Base-by-base conservation (phyloP, 2,113 vertebrate genomes). In the Carassius carassius region DNA sequence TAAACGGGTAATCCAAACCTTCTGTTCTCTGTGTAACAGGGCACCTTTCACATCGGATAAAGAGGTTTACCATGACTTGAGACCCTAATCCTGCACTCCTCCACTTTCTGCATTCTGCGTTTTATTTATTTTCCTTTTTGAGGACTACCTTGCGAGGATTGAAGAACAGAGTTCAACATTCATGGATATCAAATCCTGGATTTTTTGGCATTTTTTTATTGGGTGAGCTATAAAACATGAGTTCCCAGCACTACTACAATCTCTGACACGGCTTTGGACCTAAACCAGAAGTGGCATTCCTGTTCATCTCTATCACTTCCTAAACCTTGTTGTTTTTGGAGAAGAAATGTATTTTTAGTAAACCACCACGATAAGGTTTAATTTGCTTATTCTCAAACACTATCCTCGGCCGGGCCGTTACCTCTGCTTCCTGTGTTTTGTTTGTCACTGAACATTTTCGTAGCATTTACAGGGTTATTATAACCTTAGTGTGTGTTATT, bases 141-240 rank as follows among this genome's bases (percentile, higher is more conserved):
- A 79, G 37, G 32, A 63, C 44, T 12, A 17, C 86, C 44, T 60
- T 70, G 19, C 41, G 85, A 65, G 54, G 72, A 85, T 77, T 32
- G 54, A 44, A 25, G 23, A 75, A 44, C 32, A 80, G 76, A n/a
- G 70, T 85, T 77, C 86, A 67, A 84, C 81, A 13, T 85, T 76
- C 19, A 85, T 86, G 85, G 86, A 89, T 82, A 79, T 86, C 70
- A 82, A 74, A 87, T 80, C 49, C 74, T 85, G 81, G 85, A 81
- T 89, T 75, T 84, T 62, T 51, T 83, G 49, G 23, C 44, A 86
- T 54, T 83, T 86, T 86, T 83, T 87, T 58, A 84, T 87, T 84
- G 78, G 82, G 67, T 89, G 83, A 89, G 86, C 85, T 37, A 49
- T 8, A 21, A 72, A 11, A 23, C 16, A 49, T 47, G 44, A 21